Conservation (phyloP, 1,140 invertebrate species). For the Phymorhynchus buccinoides region DNA sequence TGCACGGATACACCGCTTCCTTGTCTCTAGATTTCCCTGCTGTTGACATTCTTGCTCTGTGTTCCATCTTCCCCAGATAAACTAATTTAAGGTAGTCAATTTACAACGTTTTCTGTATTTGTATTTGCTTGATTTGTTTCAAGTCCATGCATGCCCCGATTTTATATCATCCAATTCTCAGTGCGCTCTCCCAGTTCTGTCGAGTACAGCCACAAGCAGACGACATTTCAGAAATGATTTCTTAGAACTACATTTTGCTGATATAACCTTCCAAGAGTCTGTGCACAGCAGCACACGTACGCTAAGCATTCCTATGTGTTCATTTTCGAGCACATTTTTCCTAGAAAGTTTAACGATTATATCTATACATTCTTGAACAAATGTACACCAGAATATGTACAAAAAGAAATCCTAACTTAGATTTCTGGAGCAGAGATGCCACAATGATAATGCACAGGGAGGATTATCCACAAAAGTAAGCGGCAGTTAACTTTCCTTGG, state of each 20-base stretch:
- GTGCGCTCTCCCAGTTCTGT: background rate
- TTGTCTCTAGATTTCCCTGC: too few relatives aligned
- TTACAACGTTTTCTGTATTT: background rate
- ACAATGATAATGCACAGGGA: too few relatives aligned
- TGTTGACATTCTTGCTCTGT: too few relatives aligned
- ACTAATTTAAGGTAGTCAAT: background rate
- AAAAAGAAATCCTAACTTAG: background rate
- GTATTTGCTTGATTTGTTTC: background rate
- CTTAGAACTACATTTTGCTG: too few relatives aligned
- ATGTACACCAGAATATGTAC: background rate
- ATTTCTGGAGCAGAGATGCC: too few relatives aligned
- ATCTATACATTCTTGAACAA: too few relatives aligned
- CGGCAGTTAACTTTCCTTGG: background rate
- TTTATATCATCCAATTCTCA: background rate
- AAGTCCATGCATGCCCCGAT: background rate
- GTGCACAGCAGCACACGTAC: too few relatives aligned
- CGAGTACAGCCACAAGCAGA: background rate
- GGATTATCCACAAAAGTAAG: background rate
- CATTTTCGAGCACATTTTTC: background rate
- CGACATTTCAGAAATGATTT: too few relatives aligned
- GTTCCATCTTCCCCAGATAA: background rate
- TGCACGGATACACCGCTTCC: background rate
- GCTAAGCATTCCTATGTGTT: too few relatives aligned
- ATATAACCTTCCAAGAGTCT: too few relatives aligned
- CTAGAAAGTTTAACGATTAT: too few relatives aligned